A percentile compares a stretch with the other conserved stretches of the same genome.
Conservation (phyloP, 1,140 invertebrate species). For the Pomacea maculata region DNA sequence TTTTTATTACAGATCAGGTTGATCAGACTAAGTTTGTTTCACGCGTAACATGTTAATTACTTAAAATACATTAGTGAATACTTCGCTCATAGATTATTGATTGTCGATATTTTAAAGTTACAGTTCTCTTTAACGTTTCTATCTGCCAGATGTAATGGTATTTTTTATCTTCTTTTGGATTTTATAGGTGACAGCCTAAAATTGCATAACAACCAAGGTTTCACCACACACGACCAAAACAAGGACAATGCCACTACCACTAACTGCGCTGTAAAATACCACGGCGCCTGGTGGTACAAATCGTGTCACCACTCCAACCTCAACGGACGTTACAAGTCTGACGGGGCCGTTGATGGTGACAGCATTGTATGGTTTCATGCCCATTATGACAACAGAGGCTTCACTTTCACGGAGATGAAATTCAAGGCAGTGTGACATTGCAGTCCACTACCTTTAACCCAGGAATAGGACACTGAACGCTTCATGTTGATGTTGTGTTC, state of each 20-base stretch:
- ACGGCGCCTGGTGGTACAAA: conserved; percentile 19
- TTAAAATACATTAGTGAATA: no score
- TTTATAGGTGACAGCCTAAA: background rate
- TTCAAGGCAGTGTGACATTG: no score
- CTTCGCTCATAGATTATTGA: no score
- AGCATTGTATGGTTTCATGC: no score
- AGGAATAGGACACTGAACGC: no score
- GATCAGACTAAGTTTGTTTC: background rate
- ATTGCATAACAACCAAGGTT: conserved; percentile 75
- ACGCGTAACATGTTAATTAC: background rate
- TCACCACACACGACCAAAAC: conserved; percentile 77
- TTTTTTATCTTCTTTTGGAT: no score
- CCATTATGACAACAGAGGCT: no score
- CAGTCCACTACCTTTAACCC: no score
- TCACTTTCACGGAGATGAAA: no score
- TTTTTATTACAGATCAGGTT: background rate
- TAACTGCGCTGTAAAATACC: background rate
- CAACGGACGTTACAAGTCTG: background rate
- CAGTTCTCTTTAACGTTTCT: background rate
- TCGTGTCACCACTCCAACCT: conserved; percentile 1
- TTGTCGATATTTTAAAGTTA: background rate
- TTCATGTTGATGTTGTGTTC: no score
- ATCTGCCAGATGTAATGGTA: background rate
- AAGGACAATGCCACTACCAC: conserved; percentile 67
- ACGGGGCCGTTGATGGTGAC: background rate